Evolutionary conservation across 2,113 vertebrate species (phyloP), one percentile per base, ranked within the genome.

Genomic region (Seriola rivoliana): DNA sequence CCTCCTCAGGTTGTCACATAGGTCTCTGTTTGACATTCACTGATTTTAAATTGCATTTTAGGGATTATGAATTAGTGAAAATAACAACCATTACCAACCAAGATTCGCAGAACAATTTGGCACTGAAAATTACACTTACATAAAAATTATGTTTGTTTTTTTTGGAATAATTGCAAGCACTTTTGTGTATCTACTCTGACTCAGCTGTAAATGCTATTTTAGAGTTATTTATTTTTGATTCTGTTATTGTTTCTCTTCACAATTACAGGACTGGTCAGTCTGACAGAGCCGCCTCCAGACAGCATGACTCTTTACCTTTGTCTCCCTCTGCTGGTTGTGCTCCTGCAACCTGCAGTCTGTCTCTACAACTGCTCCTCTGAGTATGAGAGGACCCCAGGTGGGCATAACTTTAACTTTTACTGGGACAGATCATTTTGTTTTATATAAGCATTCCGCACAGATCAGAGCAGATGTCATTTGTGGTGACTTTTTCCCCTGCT

Each of bases 321-420:
- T 81, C 74, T 95, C 86, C 85, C 81, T 77, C 81, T 94, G 50
- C 46, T 95, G 92, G 85, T 68, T 32, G 17, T 90, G 38, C 54
- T 91, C 8, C 50, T 94, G 19, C 90, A 89, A 29, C 86, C 92
- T 0, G 84, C 84, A 57, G 25, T 85, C n/a, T 80, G 88, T 54
- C 48, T 73, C 3, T 94, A 94, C 82, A 95, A 93, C 89, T 96
- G 95, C 81, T 87, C 93, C 0, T 66, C 91, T 6, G 19, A 50
- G 9, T 94, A 94, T 64, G 11, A 95, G 1, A 90, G 94, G 70
- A 82, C 81, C n/a, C 95, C 95, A 83, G 93, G 95, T 95, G 62
- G n/a, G 80, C 8, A 10, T 40, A 29, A 48, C 8, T 17, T 0
- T 32, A 23, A 19, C 40, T 25, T 13, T 12, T 8, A 23, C 19